phyloP scores from a whole-genome alignment of 2,113 vertebrate genomes.

The Gavia stellata region DNA sequence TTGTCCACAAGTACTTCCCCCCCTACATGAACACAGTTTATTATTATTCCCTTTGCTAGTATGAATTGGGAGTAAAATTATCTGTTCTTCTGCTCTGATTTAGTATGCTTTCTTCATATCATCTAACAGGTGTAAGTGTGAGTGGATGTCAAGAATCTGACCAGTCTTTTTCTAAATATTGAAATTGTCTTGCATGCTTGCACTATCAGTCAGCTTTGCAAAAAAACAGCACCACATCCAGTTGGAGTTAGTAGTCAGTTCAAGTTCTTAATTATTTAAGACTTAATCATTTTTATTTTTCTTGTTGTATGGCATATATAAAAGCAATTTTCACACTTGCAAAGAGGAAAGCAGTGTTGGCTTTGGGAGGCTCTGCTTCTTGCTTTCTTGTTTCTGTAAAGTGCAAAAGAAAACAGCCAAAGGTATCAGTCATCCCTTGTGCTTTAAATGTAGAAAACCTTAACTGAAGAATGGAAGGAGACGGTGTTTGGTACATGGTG shows the following conservation, averaged over 20 bases:
- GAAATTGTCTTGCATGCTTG: neutral
- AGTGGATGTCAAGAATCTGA: neutral
- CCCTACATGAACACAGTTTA: neutral
- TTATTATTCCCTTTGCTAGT: neutral
- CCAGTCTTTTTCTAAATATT: neutral
- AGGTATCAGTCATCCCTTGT: neutral
- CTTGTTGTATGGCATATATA: neutral
- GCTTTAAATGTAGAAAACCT: neutral
- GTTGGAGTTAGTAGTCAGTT: neutral
- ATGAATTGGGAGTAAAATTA: neutral
- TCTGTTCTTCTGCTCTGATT: neutral
- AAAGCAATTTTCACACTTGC: neutral
- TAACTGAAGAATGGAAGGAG: neutral
- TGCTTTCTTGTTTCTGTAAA: neutral
- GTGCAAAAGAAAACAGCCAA: neutral
- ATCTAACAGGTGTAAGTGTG: neutral
- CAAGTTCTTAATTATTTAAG: neutral
- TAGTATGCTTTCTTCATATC: neutral
- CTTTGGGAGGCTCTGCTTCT: neutral
- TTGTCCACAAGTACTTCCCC: neutral
- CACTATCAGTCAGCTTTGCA: neutral
- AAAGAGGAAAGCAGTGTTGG: neutral
- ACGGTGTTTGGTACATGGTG: neutral
- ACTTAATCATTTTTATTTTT: neutral
- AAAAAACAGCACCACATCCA: neutral